Evolutionary conservation across 2,888 invertebrate genomes (phyloP), one percentile per base, ranked within the genome.

Genomic region (Tipula lateralis): DNA sequence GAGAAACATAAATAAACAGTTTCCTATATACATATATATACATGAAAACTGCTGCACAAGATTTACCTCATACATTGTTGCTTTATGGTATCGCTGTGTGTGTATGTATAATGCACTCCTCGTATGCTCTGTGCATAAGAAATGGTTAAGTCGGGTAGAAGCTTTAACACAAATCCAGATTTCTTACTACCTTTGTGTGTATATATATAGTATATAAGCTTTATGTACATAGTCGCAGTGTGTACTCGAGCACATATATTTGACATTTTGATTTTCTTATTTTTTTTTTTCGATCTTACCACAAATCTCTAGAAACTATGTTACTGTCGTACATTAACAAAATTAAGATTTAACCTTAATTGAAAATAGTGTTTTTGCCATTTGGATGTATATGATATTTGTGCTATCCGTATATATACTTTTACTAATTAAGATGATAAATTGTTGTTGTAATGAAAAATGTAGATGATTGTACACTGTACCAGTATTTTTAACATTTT

Each of bases 341-440:
- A 66, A 66, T 66, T 66, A 66, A 66, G 66, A 66, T 66, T 66
- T 66, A 66, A 66, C 66, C 66, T 66, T 66, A 66, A 66, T 66
- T 66, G 66, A 66, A 66, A 24, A 24, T 66, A 0, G 2, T 24
- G 7, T 66, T 66, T 24, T 66, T 66, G n/a, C n/a, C n/a, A 4
- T 39, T 1, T 32, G 32, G 34, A 6, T 36, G 2, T 36, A 36
- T 36, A 12, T 36, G 34, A n/a, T 36, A 9, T 4, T 9, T 36
- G 36, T 36, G 36, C n/a, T n/a, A n/a, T n/a, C n/a, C n/a, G n/a
- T n/a, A n/a, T n/a, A n/a, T 32, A 32, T 32, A 32, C 32, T 32
- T 32, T 32, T 32, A 32, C 32, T 32, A 7, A 32, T 32, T 32
- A 32, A 32, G 7, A n/a, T n/a, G n/a, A n/a, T n/a, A n/a, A n/a